Conservation (phyloP, 2,797 vertebrate genomes). For the Gymnoscopelus braueri region DNA sequence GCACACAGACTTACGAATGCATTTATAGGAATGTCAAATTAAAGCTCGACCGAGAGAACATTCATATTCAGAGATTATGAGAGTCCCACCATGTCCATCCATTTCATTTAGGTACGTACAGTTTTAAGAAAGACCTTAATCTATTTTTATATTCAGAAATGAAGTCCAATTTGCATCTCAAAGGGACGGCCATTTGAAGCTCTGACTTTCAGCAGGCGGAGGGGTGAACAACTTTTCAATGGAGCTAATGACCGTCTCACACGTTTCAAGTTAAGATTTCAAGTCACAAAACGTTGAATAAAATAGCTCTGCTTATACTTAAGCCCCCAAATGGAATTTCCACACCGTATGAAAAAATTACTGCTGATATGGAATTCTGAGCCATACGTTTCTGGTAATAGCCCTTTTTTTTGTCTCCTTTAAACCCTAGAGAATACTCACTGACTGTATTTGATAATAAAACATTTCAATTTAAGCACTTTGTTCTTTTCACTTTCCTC, state of each 20-base stretch:
- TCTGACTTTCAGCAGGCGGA: slow-evolving; percentile 10
- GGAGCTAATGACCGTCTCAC: slow-evolving; percentile 27
- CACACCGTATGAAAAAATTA: too few relatives aligned
- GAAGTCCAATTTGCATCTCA: slow-evolving; percentile 59
- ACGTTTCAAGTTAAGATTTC: slow-evolving; percentile 25
- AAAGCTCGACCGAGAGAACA: background rate
- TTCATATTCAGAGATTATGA: slow-evolving; percentile 4
- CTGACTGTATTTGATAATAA: too few relatives aligned
- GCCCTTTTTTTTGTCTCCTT: slow-evolving; percentile 7
- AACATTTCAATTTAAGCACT: too few relatives aligned
- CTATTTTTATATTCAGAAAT: slow-evolving; percentile 48
- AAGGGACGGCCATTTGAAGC: slow-evolving; percentile 26
- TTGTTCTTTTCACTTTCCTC: too few relatives aligned
- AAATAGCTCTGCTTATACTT: slow-evolving; percentile 20
- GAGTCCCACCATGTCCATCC: slow-evolving; percentile 20
- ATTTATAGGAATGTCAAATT: slow-evolving; percentile 4
- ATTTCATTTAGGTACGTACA: slow-evolving; percentile 33
- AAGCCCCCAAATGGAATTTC: background rate
- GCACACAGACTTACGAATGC: background rate
- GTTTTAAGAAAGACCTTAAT: slow-evolving; percentile 11
- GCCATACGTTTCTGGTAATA: slow-evolving; percentile 17
- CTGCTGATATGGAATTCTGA: slow-evolving; percentile 2
- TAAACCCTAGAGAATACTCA: too few relatives aligned
- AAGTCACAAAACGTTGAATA: slow-evolving; percentile 36
- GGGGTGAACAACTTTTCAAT: slow-evolving; percentile 2